Evolutionary conservation across 2,888 invertebrate genomes (phyloP).

Genomic region (Fragum fragum): DNA sequence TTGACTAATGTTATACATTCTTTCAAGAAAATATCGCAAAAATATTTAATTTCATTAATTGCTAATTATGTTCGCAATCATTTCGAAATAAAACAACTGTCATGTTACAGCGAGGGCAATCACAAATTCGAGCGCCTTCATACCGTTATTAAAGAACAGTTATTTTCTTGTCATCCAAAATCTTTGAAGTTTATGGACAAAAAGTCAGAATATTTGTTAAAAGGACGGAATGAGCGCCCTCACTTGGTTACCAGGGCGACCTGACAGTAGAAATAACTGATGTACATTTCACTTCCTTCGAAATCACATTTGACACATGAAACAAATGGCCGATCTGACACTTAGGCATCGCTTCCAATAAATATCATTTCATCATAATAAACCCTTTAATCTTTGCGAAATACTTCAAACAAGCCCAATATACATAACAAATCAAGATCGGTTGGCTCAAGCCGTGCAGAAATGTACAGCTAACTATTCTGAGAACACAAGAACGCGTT

Average conservation of each 20-base stretch:
- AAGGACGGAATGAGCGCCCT: not conserved
- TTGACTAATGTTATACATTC: too few species aligned
- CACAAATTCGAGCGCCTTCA: not conserved
- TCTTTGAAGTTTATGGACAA: not conserved
- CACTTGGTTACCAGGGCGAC: constrained; percentile 39
- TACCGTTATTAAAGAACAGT: constrained; percentile 27
- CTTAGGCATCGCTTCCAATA: constrained; percentile 60
- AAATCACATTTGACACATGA: constrained; percentile 68
- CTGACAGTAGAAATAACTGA: constrained; percentile 63
- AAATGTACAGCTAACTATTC: not conserved
- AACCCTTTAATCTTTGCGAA: constrained; percentile 17
- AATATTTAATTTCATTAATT: too few species aligned
- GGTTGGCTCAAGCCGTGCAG: not conserved
- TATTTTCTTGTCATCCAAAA: not conserved
- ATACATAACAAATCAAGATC: not conserved
- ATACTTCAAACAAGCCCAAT: not conserved
- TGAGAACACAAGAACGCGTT: too few species aligned
- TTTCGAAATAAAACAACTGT: not conserved
- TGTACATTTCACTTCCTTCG: constrained; percentile 56
- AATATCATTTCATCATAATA: constrained; percentile 46
- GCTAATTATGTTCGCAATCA: too few species aligned
- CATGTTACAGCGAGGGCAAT: not conserved
- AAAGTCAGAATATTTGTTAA: constrained; percentile 1
- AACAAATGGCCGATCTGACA: constrained; percentile 60
- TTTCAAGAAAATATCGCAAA: too few species aligned